A percentile compares a stretch with the other conserved stretches of the same genome.
Conservation (phyloP, 30 jellyfish, hydroid and myxozoan species). For the Aurelia sp. region DNA sequence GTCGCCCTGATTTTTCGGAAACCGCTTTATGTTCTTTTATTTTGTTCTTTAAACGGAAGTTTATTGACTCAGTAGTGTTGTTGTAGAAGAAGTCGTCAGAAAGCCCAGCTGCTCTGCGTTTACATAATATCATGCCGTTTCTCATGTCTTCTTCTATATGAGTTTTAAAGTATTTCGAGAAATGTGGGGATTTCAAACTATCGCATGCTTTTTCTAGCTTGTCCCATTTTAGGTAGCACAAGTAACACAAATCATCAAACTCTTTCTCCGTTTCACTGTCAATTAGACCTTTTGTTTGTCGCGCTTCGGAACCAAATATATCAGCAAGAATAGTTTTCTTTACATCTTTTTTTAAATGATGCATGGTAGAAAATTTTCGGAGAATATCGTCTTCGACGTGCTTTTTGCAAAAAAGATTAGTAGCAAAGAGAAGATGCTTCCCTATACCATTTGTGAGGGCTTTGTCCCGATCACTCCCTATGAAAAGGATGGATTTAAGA, state of each 20-base stretch:
- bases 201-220: not conserved
- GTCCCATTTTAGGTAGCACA: constrained; percentile 1
- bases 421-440: too few species aligned
- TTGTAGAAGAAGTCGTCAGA: not conserved
- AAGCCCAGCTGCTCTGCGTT: not conserved
- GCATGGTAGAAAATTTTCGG: too few species aligned
- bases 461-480: too few species aligned
- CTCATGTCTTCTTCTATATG: constrained; percentile 3
- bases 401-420: too few species aligned
- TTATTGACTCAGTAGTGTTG: not conserved
- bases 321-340: too few species aligned
- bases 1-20: not conserved
- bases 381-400: too few species aligned
- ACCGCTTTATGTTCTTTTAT: not conserved
- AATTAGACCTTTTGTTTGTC: not conserved
- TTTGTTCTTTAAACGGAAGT: not conserved
- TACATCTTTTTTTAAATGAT: too few species aligned
- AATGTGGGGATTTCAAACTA: not conserved
- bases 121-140: constrained; percentile 4
- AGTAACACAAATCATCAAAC: constrained; percentile 4
- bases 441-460: too few species aligned
- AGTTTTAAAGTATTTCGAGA: not conserved
- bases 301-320: too few species aligned
- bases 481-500: too few species aligned
- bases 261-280: not conserved